Evolutionary conservation across 35 echinoderm and acorn worm species (phyloP).

Genomic region (Eucidaris tribuloides): DNA sequence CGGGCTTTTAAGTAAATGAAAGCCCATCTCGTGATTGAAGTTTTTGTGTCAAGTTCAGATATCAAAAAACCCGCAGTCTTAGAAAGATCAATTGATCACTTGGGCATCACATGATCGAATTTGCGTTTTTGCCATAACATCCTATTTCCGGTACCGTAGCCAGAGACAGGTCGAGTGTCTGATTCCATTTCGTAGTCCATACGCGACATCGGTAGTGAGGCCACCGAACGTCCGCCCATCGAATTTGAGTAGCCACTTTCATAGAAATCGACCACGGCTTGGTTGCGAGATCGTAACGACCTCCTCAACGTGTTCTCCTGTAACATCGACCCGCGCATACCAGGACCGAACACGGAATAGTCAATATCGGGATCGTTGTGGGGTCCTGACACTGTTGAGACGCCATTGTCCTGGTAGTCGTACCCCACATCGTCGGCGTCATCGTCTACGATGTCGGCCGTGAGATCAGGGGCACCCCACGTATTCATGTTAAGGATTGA

Average conservation of each 20-base stretch:
- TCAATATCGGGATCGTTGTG: slow-evolving; percentile 4
- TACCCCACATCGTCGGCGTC: neutral
- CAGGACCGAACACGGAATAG: neutral
- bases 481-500: slow-evolving; percentile 44
- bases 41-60: too few relatives aligned
- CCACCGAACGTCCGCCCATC: neutral
- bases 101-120: too few relatives aligned
- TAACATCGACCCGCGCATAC: neutral
- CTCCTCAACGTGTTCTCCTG: slow-evolving; percentile 9
- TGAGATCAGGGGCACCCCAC: slow-evolving; percentile 29
- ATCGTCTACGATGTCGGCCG: slow-evolving; percentile 13
- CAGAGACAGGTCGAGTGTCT: neutral
- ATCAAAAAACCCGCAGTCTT: too few relatives aligned
- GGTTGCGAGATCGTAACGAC: slow-evolving; percentile 26
- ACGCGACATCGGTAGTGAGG: neutral
- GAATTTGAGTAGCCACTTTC: slow-evolving; percentile 36
- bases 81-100: too few relatives aligned
- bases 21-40: too few relatives aligned
- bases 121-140: slow-evolving; percentile 34
- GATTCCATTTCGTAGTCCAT: slow-evolving; percentile 1
- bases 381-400: neutral
- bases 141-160: slow-evolving; percentile 11
- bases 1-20: too few relatives aligned
- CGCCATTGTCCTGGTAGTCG: neutral
- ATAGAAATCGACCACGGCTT: slow-evolving; percentile 41